Evolutionary conservation across 2,113 vertebrate genomes (phyloP).

Genomic region (Rhinopomastus cyanomelas): DNA sequence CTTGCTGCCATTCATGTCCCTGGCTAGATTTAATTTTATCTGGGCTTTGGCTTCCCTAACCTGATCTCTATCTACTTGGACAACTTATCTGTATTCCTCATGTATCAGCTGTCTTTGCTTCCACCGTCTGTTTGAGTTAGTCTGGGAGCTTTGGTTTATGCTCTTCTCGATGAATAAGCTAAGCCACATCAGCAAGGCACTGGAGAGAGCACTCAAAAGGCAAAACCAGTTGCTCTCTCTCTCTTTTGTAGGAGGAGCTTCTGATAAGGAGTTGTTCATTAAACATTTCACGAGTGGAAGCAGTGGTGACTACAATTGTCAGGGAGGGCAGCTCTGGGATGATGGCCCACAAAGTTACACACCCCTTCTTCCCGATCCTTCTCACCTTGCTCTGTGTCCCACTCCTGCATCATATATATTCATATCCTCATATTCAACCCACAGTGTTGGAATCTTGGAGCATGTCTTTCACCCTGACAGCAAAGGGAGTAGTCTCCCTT

Average conservation of each 20-base stretch:
- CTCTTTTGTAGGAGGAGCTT: neutral
- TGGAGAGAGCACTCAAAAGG: neutral
- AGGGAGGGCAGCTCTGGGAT: neutral
- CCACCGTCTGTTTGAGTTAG: too few species aligned
- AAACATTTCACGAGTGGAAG: too few species aligned
- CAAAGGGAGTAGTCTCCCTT: neutral
- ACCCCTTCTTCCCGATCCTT: neutral
- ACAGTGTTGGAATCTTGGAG: rapidly evolving
- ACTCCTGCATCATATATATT: neutral
- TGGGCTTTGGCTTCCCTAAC: too few species aligned
- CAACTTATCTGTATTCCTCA: too few species aligned
- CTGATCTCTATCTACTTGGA: too few species aligned
- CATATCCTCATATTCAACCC: neutral
- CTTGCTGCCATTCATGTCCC: too few species aligned
- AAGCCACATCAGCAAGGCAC: neutral
- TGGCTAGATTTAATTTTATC: too few species aligned
- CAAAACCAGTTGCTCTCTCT: rapidly evolving
- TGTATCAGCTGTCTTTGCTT: too few species aligned
- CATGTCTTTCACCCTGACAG: neutral
- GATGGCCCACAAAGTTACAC: neutral
- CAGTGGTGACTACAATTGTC: neutral
- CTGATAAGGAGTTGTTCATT: neutral
- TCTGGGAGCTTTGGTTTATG: too few species aligned
- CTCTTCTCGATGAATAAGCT: neutral
- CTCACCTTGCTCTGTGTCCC: neutral